A percentile compares a stretch with the other conserved stretches of the same genome.
These are phyloP conservation scores for Naja naja DNA, from an alignment of 2,113 vertebrate species.

Conservation along the genomic window DNA sequence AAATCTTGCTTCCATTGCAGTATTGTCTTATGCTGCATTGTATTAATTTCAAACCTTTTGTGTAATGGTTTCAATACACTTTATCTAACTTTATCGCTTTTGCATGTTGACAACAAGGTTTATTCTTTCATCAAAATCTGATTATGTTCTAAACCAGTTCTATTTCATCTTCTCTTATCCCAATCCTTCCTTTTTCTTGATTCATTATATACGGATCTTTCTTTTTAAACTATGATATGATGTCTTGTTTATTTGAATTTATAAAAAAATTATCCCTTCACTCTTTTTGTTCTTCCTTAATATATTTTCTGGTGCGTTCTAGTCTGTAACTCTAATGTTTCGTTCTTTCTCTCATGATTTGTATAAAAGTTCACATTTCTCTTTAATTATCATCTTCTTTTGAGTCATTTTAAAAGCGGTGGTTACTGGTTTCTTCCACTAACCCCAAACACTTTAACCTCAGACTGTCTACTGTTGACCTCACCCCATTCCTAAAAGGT, in stretches of 20 bases:
- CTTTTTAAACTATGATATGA: not conserved
- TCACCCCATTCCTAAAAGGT: too few relatives aligned
- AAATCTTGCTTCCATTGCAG: not conserved
- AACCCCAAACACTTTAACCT: too few relatives aligned
- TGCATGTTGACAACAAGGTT: not conserved
- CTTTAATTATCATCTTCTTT: not conserved
- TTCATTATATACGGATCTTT: not conserved
- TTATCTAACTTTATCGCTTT: not conserved
- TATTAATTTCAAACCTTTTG: not conserved
- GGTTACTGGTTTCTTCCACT: too few relatives aligned
- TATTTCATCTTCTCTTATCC: not conserved
- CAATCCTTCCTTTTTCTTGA: too few relatives aligned
- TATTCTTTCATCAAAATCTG: not conserved
- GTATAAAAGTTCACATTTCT: not conserved
- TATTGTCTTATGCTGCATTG: not conserved
- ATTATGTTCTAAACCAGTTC: not conserved
- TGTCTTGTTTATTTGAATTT: not conserved
- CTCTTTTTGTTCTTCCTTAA: not conserved
- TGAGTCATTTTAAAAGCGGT: not conserved
- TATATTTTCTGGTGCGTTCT: not conserved
- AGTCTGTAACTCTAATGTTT: not conserved
- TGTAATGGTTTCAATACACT: not conserved
- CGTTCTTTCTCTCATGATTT: not conserved
- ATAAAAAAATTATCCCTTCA: not conserved
- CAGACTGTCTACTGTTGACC: too few relatives aligned